These are phyloP conservation scores for Dipodomys merriami DNA, from an alignment of 2,113 vertebrate species.

Conservation along the genomic window DNA sequence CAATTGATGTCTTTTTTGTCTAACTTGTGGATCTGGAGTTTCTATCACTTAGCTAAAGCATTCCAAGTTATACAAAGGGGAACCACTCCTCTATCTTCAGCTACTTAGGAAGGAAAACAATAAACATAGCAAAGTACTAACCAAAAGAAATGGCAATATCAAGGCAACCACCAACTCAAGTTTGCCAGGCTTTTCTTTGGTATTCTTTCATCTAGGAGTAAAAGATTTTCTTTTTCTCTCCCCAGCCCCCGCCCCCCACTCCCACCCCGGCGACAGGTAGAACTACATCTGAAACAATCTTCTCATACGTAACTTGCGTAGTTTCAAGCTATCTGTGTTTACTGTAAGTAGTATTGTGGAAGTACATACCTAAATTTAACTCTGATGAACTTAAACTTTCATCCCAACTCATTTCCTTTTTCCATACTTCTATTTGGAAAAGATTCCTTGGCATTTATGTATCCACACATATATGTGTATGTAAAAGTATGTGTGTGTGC, in stretches of 20 bases:
- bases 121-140: neutral
- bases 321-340: neutral
- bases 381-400: neutral
- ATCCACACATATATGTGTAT: too few species aligned
- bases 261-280: neutral
- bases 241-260: too few species aligned
- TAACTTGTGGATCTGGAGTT: neutral
- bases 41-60: neutral
- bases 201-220: neutral
- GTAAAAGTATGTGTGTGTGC: neutral
- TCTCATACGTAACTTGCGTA: neutral
- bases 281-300: neutral
- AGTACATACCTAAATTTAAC: neutral
- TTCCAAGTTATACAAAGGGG: neutral
- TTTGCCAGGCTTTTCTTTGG: neutral
- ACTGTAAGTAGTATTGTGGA: neutral
- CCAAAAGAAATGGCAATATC: neutral
- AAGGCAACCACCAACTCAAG: neutral
- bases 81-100: neutral
- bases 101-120: neutral
- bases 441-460: neutral
- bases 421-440: neutral
- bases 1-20: neutral
- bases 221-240: neutral
- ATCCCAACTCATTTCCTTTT: neutral